phyloP scores from a whole-genome alignment of 1,140 invertebrate genomes.

The Cecropterus lyciades region DNA sequence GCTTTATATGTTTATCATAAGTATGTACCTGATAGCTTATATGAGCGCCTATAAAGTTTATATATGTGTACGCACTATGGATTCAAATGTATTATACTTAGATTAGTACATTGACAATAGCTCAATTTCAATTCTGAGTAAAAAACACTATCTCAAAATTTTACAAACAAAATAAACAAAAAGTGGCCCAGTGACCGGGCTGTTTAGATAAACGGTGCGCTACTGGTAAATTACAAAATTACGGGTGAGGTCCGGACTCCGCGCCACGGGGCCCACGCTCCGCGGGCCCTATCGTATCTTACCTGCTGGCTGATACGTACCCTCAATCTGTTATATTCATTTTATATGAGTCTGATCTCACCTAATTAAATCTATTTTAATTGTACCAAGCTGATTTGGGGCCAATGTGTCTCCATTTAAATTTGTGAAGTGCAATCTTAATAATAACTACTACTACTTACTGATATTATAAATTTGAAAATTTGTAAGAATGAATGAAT shows the following conservation, averaged over 20 bases:
- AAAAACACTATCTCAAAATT: neutral
- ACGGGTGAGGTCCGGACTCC: slow-evolving; percentile 18
- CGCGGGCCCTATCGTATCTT: slow-evolving; percentile 2
- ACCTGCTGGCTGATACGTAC: neutral
- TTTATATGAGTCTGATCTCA: slow-evolving; percentile 3
- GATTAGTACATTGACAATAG: too few relatives aligned
- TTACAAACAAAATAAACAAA: slow-evolving; percentile 24
- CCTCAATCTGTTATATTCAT: neutral
- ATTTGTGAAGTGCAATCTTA: too few relatives aligned
- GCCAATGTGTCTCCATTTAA: too few relatives aligned
- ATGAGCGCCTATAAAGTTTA: too few relatives aligned
- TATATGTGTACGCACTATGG: too few relatives aligned
- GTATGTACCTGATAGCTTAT: too few relatives aligned
- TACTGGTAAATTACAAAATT: slow-evolving; percentile 62
- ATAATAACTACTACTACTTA: too few relatives aligned
- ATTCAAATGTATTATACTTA: too few relatives aligned
- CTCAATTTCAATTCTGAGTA: slow-evolving; percentile 2
- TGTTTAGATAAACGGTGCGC: slow-evolving; percentile 54
- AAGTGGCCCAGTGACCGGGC: slow-evolving; percentile 25
- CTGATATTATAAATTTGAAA: too few relatives aligned
- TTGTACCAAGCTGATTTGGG: too few relatives aligned
- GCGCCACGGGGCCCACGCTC: slow-evolving; percentile 5
- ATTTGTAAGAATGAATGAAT: too few relatives aligned
- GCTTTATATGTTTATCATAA: too few relatives aligned
- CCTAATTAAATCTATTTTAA: neutral